A percentile compares a stretch with the other conserved stretches of the same genome.
Conservation (phyloP, 2,113 vertebrate species). For the Stercorarius parasiticus region DNA sequence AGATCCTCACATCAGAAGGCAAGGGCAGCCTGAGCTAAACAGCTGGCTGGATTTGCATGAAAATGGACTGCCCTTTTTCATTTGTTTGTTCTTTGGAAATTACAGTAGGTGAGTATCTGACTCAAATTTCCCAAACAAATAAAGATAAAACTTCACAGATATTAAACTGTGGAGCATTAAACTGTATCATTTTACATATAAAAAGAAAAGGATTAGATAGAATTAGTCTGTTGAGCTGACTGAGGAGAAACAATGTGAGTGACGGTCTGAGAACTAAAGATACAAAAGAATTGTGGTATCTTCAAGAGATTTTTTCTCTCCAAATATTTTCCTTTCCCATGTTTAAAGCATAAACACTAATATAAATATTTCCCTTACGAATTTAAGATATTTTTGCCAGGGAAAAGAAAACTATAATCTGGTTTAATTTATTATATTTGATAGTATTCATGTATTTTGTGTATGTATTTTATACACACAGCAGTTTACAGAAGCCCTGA, state of each 20-base stretch:
- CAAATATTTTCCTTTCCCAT: slow-evolving; percentile 7
- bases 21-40: slow-evolving; percentile 75
- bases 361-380: slow-evolving; percentile 16
- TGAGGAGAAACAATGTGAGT: slow-evolving; percentile 55
- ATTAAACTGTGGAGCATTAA: slow-evolving; percentile 67
- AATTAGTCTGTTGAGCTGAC: slow-evolving; percentile 58
- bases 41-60: slow-evolving; percentile 83
- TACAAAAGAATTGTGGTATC: slow-evolving; percentile 41
- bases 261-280: slow-evolving; percentile 36
- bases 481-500: not conserved
- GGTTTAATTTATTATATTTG: not conserved
- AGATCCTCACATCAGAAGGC: slow-evolving; percentile 77
- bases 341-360: slow-evolving; percentile 34
- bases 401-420: not conserved
- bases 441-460: not conserved
- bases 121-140: slow-evolving; percentile 79
- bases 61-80: slow-evolving; percentile 77
- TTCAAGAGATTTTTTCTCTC: slow-evolving; percentile 28
- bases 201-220: slow-evolving; percentile 72
- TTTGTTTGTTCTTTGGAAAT: slow-evolving; percentile 81
- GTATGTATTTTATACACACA: not conserved
- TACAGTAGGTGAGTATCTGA: slow-evolving; percentile 77
- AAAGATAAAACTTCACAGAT: slow-evolving; percentile 75
- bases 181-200: slow-evolving; percentile 72
- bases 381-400: not conserved